Evolutionary conservation across 2,888 invertebrate genomes (phyloP).

Genomic region (Hybos culiciformis): DNA sequence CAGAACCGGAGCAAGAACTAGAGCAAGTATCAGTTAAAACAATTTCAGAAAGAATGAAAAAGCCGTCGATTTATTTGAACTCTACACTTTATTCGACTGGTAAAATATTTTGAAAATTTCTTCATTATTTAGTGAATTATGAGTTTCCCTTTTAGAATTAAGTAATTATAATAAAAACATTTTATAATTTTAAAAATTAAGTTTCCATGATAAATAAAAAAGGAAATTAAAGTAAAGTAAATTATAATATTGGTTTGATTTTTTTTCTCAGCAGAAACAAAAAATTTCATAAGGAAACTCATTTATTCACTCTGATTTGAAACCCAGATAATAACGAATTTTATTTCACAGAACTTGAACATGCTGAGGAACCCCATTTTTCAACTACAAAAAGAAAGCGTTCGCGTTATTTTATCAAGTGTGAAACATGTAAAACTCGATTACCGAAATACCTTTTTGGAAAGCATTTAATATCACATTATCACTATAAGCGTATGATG

Average conservation of each 20-base stretch:
- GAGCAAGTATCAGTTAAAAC: slow-evolving; percentile 40
- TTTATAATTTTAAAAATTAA: too few relatives aligned
- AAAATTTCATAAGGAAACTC: too few relatives aligned
- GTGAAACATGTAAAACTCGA: slow-evolving; percentile 57
- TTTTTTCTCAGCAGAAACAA: too few relatives aligned
- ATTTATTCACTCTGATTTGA: too few relatives aligned
- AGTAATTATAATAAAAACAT: too few relatives aligned
- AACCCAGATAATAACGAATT: too few relatives aligned
- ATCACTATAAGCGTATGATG: slow-evolving; percentile 63
- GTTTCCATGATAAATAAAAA: too few relatives aligned
- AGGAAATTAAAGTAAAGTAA: too few relatives aligned
- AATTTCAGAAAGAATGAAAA: slow-evolving; percentile 21
- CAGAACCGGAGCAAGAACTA: slow-evolving; percentile 52
- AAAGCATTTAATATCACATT: slow-evolving; percentile 74
- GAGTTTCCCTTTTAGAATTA: slow-evolving; percentile 5
- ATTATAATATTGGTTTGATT: too few relatives aligned
- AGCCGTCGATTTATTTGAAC: slow-evolving; percentile 34
- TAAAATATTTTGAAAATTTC: slow-evolving; percentile 11
- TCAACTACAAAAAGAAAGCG: slow-evolving; percentile 35
- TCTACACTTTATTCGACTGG: slow-evolving; percentile 27
- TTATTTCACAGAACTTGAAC: too few relatives aligned
- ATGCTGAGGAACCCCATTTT: background rate
- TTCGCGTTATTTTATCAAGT: slow-evolving; percentile 45
- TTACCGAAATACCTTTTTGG: slow-evolving; percentile 58
- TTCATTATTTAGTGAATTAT: slow-evolving; percentile 2